Percentiles rank a stretch among this genome's conserved stretches.
phyloP scores from a whole-genome alignment of 2,797 vertebrate genomes.

The Molossus alvarezi region DNA sequence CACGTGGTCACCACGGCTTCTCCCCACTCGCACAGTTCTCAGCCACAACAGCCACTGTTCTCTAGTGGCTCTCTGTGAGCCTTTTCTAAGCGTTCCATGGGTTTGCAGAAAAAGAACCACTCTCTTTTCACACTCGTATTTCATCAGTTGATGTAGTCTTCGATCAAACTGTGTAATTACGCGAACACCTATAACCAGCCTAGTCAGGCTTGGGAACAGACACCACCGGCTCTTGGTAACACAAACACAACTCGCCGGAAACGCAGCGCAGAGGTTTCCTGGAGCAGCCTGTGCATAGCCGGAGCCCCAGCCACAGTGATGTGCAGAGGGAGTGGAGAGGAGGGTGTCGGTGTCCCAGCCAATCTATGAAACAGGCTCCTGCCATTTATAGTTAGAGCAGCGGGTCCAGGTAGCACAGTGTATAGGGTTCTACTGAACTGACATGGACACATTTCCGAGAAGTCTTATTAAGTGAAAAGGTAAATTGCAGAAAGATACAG shows the following conservation, averaged over 20 bases:
- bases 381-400: not conserved
- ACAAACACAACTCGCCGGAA: not conserved
- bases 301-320: accelerated
- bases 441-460: not conserved
- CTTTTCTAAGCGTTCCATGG: not conserved
- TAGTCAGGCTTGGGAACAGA: not conserved
- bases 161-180: not conserved
- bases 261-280: not conserved
- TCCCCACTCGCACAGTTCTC: not conserved
- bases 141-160: not conserved
- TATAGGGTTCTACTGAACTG: accelerated
- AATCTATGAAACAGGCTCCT: not conserved
- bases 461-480: not conserved
- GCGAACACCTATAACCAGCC: not conserved
- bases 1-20: accelerated
- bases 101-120: not conserved
- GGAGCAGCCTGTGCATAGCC: not conserved
- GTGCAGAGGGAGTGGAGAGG: not conserved
- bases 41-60: not conserved
- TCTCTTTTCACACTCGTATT: not conserved
- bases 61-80: not conserved
- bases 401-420: not conserved
- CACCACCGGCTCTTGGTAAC: not conserved
- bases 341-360: not conserved
- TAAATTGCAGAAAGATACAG: not conserved